phyloP scores from a whole-genome alignment of 2,113 vertebrate species.

The Megatriorchis doriae region DNA sequence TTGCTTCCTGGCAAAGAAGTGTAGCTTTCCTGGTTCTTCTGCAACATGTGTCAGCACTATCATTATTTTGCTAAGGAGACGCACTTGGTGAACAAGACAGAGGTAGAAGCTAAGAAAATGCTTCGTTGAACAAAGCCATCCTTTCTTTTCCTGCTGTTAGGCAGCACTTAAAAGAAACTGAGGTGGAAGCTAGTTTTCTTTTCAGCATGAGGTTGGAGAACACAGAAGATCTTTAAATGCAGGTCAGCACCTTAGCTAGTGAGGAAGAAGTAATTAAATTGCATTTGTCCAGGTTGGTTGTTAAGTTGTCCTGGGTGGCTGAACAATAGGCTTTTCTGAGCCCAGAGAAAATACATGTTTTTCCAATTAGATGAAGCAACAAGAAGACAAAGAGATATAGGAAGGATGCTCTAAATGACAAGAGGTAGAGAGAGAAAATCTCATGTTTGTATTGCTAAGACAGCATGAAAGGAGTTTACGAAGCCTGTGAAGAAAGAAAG shows the following conservation, averaged over 20 bases:
- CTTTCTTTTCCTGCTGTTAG: conserved; percentile 41
- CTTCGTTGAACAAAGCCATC: conserved; percentile 39
- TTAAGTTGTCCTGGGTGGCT: conserved; percentile 44
- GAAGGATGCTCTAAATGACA: conserved; percentile 13
- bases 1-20: not conserved
- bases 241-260: conserved; percentile 52
- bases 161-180: conserved; percentile 42
- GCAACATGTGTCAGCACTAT: not conserved
- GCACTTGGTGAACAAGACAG: not conserved
- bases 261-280: conserved; percentile 64
- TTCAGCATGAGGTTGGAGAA: conserved; percentile 51
- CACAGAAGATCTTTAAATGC: conserved; percentile 47
- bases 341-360: conserved; percentile 31
- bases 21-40: not conserved
- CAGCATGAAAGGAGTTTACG: not conserved
- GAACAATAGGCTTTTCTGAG: conserved; percentile 45
- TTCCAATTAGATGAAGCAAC: conserved; percentile 46
- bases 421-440: not conserved
- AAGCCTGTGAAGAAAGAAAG: not conserved
- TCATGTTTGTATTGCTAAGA: not conserved
- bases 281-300: conserved; percentile 40
- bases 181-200: conserved; percentile 43
- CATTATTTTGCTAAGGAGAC: conserved; percentile 25
- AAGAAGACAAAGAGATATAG: conserved; percentile 28
- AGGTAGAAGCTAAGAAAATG: conserved; percentile 26